Conservation (phyloP, 2,113 vertebrate genomes). For the Toxostoma redivivum region DNA sequence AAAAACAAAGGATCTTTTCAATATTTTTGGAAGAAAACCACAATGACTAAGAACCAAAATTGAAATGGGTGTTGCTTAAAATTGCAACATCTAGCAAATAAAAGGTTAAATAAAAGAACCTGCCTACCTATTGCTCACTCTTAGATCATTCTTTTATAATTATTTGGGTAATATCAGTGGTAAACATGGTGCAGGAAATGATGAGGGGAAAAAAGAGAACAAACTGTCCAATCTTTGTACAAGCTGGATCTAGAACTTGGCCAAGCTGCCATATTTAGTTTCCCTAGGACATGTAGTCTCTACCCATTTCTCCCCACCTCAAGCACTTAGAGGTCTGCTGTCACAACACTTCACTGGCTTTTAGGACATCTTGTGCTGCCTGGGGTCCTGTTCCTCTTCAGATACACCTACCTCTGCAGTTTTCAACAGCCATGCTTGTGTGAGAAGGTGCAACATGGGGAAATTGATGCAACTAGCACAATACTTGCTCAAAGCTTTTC, state of each 20-base stretch:
- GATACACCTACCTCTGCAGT: neutral
- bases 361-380: neutral
- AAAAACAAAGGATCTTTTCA: slow-evolving; percentile 34
- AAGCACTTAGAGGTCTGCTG: neutral
- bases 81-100: slow-evolving; percentile 26
- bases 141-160: neutral
- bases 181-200: neutral
- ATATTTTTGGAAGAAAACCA: slow-evolving; percentile 21
- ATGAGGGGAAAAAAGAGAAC: neutral
- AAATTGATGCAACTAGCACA: neutral
- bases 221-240: neutral
- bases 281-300: neutral
- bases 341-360: neutral
- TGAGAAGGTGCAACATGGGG: neutral
- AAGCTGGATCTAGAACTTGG: neutral
- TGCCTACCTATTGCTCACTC: neutral
- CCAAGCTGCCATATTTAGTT: neutral
- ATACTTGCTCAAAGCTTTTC: neutral
- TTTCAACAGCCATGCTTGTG: neutral
- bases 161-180: neutral
- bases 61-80: neutral
- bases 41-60: slow-evolving; percentile 5
- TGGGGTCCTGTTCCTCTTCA: neutral
- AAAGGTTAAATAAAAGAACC: slow-evolving; percentile 4
- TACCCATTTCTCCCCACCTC: neutral